Conservation (phyloP, 2,113 vertebrate genomes). For the Dermatemys mawii region DNA sequence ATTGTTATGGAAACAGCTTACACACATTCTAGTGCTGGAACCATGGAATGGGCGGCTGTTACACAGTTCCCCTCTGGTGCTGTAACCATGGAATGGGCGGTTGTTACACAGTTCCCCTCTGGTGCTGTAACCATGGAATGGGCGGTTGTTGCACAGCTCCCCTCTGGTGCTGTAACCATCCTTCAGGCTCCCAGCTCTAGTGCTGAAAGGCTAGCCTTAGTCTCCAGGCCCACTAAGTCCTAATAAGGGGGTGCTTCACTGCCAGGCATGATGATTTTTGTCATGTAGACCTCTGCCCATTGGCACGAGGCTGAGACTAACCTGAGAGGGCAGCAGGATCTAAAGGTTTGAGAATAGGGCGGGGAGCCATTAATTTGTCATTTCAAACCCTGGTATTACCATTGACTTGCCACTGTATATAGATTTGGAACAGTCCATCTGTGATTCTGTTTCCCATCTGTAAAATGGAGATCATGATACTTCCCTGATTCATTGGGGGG, state of each 20-base stretch:
- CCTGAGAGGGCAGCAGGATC: background rate
- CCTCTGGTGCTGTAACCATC: background rate
- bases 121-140: background rate
- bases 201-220: background rate
- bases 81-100: background rate
- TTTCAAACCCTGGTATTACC: background rate
- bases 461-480: background rate
- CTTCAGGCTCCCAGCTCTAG: background rate
- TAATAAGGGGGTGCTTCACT: background rate
- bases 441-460: background rate
- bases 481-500: background rate
- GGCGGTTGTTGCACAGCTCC: background rate
- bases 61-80: conserved; percentile 18
- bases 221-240: background rate
- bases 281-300: background rate
- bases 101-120: background rate
- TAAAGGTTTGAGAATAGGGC: background rate
- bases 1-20: background rate
- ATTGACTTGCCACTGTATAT: rapidly evolving
- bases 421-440: background rate
- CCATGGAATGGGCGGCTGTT: conserved; percentile 16
- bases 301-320: rapidly evolving
- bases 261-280: background rate
- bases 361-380: background rate
- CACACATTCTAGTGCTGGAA: background rate